phyloP scores from a whole-genome alignment of 92 coral and sea anemone genomes.

The Porites lobata region DNA sequence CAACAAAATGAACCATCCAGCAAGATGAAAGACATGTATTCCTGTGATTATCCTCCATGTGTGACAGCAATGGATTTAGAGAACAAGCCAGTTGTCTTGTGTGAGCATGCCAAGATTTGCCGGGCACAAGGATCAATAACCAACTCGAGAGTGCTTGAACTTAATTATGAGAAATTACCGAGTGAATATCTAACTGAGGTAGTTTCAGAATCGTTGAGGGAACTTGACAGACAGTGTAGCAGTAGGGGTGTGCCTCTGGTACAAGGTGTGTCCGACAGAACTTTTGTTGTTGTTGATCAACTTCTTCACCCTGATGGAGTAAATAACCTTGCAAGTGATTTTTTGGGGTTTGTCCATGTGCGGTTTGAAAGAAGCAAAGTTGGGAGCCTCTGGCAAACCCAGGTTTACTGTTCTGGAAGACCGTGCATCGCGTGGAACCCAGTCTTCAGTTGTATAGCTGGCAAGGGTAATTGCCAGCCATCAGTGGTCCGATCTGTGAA shows the following conservation, averaged over 20 bases:
- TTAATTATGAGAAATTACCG: slow-evolving; percentile 58
- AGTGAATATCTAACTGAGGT: slow-evolving; percentile 59
- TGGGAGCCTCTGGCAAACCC: slow-evolving; percentile 71
- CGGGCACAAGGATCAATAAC: slow-evolving; percentile 33
- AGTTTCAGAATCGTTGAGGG: slow-evolving; percentile 71
- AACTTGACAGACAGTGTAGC: slow-evolving; percentile 64
- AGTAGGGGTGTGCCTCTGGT: slow-evolving; percentile 80
- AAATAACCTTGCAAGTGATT: slow-evolving; percentile 55
- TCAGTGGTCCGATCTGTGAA: slow-evolving; percentile 63
- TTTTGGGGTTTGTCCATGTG: slow-evolving; percentile 88
- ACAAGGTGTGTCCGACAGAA: slow-evolving; percentile 81
- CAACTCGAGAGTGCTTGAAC: slow-evolving; percentile 73
- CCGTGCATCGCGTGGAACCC: slow-evolving; percentile 95
- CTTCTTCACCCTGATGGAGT: slow-evolving; percentile 59
- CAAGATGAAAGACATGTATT: slow-evolving; percentile 40
- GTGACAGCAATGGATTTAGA: slow-evolving; percentile 82
- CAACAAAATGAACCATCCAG: slow-evolving; percentile 19
- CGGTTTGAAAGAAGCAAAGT: slow-evolving; percentile 90
- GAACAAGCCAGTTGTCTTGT: slow-evolving; percentile 60
- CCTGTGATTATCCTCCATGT: slow-evolving; percentile 89
- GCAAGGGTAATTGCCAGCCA: slow-evolving; percentile 43
- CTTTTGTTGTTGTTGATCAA: slow-evolving; percentile 90
- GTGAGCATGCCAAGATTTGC: slow-evolving; percentile 91
- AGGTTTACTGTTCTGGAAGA: slow-evolving; percentile 92
- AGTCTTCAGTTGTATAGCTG: slow-evolving; percentile 60